phyloP scores from a whole-genome alignment of 2,113 vertebrate species.

The Oryzias curvinotus region DNA sequence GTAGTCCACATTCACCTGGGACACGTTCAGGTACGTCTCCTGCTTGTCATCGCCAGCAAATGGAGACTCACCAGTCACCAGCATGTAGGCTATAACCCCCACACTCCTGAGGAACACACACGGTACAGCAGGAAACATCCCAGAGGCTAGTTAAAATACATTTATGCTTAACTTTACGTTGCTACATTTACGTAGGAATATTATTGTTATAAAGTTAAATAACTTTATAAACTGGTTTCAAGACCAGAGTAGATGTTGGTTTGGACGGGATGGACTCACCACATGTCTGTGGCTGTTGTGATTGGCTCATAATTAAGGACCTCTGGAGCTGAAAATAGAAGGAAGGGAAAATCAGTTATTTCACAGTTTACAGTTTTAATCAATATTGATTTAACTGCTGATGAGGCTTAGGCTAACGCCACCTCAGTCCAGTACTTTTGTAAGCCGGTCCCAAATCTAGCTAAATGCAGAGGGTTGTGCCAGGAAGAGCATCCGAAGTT shows the following conservation, averaged over 20 bases:
- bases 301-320: conserved; percentile 97
- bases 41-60: conserved; percentile 92
- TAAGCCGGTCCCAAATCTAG: too few relatives aligned
- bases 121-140: background rate
- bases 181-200: too few relatives aligned
- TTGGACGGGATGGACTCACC: conserved; percentile 77
- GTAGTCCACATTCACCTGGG: conserved; percentile 95
- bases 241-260: background rate
- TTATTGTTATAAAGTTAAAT: too few relatives aligned
- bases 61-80: conserved; percentile 92
- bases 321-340: conserved; percentile 85
- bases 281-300: conserved; percentile 95
- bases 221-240: too few relatives aligned
- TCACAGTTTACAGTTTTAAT: background rate
- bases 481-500: too few relatives aligned
- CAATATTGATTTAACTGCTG: background rate
- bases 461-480: too few relatives aligned
- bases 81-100: conserved; percentile 93
- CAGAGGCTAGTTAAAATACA: background rate
- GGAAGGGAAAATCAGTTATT: conserved; percentile 8
- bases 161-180: too few relatives aligned
- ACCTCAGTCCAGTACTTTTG: too few relatives aligned
- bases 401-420: too few relatives aligned
- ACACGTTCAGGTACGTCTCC: conserved; percentile 96
- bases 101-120: conserved; percentile 82